These are phyloP conservation scores for Potorous gilbertii DNA, from an alignment of 2,797 vertebrate species.

Conservation along the genomic window DNA sequence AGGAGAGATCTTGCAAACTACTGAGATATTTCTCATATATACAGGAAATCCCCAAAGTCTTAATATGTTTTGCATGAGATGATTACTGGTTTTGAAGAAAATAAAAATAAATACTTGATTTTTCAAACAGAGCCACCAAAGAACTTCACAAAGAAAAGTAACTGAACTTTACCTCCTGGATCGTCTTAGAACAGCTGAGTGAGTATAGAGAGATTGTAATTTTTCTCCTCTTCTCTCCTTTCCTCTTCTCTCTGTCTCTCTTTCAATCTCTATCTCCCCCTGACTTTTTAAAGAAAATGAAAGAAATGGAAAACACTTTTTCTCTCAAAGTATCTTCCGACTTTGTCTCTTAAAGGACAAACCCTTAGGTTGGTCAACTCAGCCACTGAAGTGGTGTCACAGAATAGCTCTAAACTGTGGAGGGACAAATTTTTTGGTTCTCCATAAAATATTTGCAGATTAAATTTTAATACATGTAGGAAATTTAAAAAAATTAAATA, in stretches of 20 bases:
- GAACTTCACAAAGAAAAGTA: no score
- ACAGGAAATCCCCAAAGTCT: no score
- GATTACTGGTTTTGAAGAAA: background rate
- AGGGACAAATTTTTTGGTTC: background rate
- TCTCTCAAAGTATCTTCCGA: background rate
- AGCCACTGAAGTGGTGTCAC: background rate
- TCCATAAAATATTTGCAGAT: no score
- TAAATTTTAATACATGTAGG: background rate
- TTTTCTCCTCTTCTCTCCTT: no score
- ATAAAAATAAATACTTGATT: background rate
- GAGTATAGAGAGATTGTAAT: background rate
- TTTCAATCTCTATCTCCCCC: no score
- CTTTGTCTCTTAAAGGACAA: background rate
- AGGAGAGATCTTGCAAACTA: no score
- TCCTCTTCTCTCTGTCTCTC: no score
- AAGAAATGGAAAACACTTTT: background rate
- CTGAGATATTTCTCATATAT: no score
- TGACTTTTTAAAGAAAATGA: no score
- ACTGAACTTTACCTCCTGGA: no score
- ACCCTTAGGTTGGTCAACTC: background rate
- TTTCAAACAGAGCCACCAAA: no score
- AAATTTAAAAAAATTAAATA: background rate
- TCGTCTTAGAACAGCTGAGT: background rate
- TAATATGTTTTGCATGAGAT: background rate
- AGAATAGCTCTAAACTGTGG: constrained; percentile 1